Evolutionary conservation across 2,113 vertebrate species (phyloP).

Genomic region (Lates calcarifer): DNA sequence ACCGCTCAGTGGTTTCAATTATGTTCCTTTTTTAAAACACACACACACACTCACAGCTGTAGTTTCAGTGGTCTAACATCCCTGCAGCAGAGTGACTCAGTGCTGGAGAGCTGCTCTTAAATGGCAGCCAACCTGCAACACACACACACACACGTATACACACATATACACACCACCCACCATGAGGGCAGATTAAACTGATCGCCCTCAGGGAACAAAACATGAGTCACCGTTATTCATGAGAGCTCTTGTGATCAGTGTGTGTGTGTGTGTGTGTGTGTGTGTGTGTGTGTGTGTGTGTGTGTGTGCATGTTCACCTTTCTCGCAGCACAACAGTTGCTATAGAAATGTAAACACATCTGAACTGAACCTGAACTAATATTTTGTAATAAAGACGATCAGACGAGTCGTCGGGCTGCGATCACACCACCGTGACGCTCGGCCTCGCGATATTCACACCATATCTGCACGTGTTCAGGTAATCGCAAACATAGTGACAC

Average conservation of each 20-base stretch:
- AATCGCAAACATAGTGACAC: background rate
- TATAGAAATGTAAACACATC: background rate
- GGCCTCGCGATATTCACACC: background rate
- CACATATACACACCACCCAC: background rate
- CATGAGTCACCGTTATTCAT: constrained; percentile 53
- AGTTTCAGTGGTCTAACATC: constrained; percentile 9
- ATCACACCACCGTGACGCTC: background rate
- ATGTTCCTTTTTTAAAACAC: background rate
- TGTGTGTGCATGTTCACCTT: background rate
- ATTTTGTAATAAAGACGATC: background rate
- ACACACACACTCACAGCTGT: background rate
- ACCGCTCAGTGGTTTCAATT: constrained; percentile 12
- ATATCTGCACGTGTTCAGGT: too few relatives aligned
- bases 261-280: constrained; percentile 10
- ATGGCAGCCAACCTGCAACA: background rate
- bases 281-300: constrained; percentile 8
- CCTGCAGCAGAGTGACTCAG: constrained; percentile 35
- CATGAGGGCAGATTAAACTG: constrained; percentile 46
- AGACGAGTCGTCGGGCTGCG: background rate
- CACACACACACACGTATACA: constrained; percentile 1
- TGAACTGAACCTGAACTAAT: constrained; percentile 3
- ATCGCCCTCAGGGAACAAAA: constrained; percentile 29
- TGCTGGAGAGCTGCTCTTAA: constrained; percentile 10
- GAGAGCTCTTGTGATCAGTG: background rate
- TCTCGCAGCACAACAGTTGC: background rate